Conservation (phyloP, 2,113 vertebrate species). For the Theristicus caerulescens region DNA sequence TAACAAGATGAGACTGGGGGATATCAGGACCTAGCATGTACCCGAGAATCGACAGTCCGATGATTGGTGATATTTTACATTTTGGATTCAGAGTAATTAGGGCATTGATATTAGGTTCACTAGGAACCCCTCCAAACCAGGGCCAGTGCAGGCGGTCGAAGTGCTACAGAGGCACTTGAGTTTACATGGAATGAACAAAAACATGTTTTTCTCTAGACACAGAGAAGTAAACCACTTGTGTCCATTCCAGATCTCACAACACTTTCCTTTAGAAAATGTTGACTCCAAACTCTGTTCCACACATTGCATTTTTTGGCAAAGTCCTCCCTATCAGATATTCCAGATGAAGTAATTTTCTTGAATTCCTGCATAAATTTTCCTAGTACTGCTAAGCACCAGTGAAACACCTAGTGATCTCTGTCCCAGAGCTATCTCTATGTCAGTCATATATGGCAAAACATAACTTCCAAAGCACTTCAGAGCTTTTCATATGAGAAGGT, state of each 20-base stretch:
- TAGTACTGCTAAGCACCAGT: neutral
- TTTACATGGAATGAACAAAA: neutral
- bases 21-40: neutral
- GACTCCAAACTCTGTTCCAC: neutral
- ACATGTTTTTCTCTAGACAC: neutral
- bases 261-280: neutral
- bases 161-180: neutral
- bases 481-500: neutral
- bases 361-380: slow-evolving; percentile 14
- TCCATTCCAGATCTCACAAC: neutral
- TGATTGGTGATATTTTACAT: neutral
- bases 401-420: neutral
- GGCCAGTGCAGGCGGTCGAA: neutral
- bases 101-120: neutral
- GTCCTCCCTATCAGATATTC: neutral
- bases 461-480: neutral
- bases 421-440: neutral
- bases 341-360: neutral
- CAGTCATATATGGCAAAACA: neutral
- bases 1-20: neutral
- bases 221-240: neutral
- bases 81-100: neutral
- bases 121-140: neutral
- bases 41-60: neutral
- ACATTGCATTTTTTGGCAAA: neutral